phyloP scores from a whole-genome alignment of 2,113 vertebrate genomes.

The Periophthalmodon schlosseri region DNA sequence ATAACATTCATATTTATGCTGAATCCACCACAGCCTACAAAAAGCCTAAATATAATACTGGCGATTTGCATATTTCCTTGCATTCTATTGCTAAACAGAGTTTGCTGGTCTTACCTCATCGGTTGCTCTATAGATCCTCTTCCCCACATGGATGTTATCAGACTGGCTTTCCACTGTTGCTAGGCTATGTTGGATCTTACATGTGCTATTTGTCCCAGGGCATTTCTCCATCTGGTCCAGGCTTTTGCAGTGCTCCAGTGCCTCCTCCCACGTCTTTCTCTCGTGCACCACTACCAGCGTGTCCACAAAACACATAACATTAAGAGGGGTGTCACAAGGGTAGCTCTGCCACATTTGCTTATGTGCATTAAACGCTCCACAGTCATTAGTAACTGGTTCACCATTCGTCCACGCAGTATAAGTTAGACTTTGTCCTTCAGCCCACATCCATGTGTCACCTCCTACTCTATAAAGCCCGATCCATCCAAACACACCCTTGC shows the following conservation, averaged over 20 bases:
- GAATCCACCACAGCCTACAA: too few species aligned
- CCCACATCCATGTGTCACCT: constrained; percentile 18
- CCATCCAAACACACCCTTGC: neutral
- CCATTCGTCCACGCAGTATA: constrained; percentile 16
- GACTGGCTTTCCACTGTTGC: neutral
- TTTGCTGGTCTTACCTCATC: constrained; percentile 37
- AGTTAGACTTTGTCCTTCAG: accelerated
- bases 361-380: accelerated
- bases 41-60: neutral
- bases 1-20: neutral
- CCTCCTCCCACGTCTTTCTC: constrained; percentile 55
- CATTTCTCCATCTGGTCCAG: neutral
- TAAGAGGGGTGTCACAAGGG: neutral
- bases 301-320: neutral
- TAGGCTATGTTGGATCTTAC: constrained; percentile 4
- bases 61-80: neutral
- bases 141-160: constrained; percentile 13
- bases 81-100: neutral
- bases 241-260: constrained; percentile 29
- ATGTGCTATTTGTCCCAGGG: accelerated
- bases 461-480: constrained; percentile 19
- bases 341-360: accelerated
- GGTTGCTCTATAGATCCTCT: constrained; percentile 19
- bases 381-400: constrained; percentile 8
- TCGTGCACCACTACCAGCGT: constrained; percentile 44